Conservation (phyloP, 2,797 vertebrate species). For the Chiroxiphia lanceolata region DNA sequence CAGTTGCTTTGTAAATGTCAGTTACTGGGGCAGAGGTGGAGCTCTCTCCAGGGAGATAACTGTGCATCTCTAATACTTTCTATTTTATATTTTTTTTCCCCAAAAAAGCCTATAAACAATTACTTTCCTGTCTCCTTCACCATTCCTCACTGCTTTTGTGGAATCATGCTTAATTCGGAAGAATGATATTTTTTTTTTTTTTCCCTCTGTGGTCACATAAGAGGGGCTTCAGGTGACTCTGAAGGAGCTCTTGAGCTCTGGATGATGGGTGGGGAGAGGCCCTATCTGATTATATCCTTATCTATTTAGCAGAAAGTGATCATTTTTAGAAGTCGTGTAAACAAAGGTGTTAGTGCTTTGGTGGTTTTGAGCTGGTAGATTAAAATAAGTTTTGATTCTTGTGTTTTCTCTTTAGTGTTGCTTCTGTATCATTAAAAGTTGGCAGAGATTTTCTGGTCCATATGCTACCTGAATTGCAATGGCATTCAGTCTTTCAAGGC, state of each 20-base stretch:
- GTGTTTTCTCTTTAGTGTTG: not conserved
- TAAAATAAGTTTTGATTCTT: not conserved
- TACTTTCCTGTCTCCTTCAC: not conserved
- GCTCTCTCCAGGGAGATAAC: not conserved
- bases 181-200: not conserved
- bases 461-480: fast-evolving
- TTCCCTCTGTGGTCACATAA: not conserved
- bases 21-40: not conserved
- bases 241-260: not conserved
- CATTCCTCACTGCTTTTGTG: not conserved
- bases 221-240: not conserved
- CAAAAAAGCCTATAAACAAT: not conserved
- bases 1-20: not conserved
- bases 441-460: not conserved
- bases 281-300: not conserved
- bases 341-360: not conserved
- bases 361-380: not conserved
- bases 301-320: not conserved
- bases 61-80: not conserved
- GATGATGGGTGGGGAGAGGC: not conserved
- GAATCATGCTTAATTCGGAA: not conserved
- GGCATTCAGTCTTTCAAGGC: not conserved
- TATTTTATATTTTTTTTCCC: not conserved
- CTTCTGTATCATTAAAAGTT: not conserved
- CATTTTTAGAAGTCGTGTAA: not conserved